phyloP scores from a whole-genome alignment of 2,113 vertebrate species.

The Engystomops pustulosus region DNA sequence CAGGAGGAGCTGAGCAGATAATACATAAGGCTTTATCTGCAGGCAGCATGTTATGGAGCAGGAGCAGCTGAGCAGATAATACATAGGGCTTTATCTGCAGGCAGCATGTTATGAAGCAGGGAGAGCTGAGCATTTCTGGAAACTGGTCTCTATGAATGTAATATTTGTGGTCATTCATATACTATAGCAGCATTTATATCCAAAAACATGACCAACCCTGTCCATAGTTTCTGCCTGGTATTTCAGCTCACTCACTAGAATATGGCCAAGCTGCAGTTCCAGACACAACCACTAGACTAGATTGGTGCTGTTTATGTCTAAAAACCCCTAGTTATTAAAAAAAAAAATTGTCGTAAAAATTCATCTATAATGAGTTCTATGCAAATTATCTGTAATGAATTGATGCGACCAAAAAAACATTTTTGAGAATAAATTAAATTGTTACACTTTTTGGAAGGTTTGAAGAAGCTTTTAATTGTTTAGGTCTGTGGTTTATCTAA shows the following conservation, averaged over 20 bases:
- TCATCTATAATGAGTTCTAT: background rate
- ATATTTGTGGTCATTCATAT: too few species aligned
- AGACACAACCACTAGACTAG: background rate
- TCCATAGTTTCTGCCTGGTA: background rate
- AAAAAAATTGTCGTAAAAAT: background rate
- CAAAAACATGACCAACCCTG: background rate
- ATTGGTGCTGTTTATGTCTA: background rate
- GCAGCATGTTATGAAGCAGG: too few species aligned
- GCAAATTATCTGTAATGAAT: background rate
- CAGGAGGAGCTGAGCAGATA: too few species aligned
- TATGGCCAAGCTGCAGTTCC: background rate
- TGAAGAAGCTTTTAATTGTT: background rate
- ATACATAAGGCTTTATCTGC: too few species aligned
- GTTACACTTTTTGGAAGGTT: background rate
- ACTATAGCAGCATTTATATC: too few species aligned
- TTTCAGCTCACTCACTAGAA: background rate
- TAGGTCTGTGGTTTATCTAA: background rate
- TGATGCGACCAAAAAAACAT: conserved; percentile 18
- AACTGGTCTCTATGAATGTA: too few species aligned
- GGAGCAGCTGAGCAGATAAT: too few species aligned
- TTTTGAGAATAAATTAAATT: background rate
- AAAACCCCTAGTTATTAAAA: too few species aligned
- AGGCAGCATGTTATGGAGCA: too few species aligned
- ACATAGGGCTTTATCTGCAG: too few species aligned
- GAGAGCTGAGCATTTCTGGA: too few species aligned